Base-by-base conservation (phyloP, 2,888 invertebrate species). In the Argynnis bischoffii region DNA sequence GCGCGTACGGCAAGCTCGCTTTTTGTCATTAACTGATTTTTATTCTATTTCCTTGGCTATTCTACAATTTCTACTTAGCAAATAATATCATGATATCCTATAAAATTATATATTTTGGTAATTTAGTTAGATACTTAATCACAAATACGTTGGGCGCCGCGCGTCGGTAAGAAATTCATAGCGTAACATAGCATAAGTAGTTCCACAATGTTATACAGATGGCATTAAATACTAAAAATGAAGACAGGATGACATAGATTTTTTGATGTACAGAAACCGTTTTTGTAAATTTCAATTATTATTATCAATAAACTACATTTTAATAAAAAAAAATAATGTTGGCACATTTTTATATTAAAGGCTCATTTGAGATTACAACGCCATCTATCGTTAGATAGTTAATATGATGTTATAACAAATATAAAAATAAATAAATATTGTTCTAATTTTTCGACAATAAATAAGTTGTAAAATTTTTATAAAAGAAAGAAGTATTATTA, bases 21-120 rank as follows among this genome's bases (percentile, higher is more conserved):
- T 89, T 91, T 90, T 89, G 87, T 90, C 90, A 89, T 90, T 89
- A 87, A 87, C 85, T 87, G 89, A 90, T 89, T 90, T 89, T 90
- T 89, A 88, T 90, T 87, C 82, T 80, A 81, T 85, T 82, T 84
- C 77, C 76, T 75, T 75, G 74, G 72, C 71, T 72, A 61, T 69
- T 69, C 55, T 63, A 67, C 68, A 54, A 65, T 64, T 70, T 54
- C 48, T 64, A 60, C 55, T 64, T 63, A 35, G 54, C 59, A 54
- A 60, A 60, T 60, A 60, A 54, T 59, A 46, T 51, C 31, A 21
- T 56, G 46, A 35, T 54, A 54, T 31, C 41, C 31, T 55, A 5
- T 21, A 21, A 51, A 15, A 31, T 51, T 54, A n/a, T 64, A 64
- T 66, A 55, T 46, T n/a, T 48, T 26, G 6, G 26, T 31, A n/a